Base-by-base conservation (phyloP, 2,888 invertebrate genomes). In the Hirudinaria manillensis region DNA sequence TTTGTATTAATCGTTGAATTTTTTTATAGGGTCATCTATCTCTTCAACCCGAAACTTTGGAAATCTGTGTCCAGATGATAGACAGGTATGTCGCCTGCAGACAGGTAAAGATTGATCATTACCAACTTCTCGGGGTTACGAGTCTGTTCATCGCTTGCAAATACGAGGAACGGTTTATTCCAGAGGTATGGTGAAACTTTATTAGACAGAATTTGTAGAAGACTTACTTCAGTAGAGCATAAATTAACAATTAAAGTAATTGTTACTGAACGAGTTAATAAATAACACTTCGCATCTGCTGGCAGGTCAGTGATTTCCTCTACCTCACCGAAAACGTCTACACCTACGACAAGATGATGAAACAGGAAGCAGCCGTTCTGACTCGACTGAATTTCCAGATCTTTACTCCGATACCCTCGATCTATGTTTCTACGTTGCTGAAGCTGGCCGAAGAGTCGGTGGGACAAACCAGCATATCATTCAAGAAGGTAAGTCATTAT, bases 271-370 rank as follows among this genome's bases (percentile, higher is more conserved):
- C 45, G 16, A n/a, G 7, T 24, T 24, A 7, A 32, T 32, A 21
- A 6, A 27, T 29, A 29, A 6, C 36, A 16, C 16, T 68, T 34
- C 68, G 36, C 19, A 68, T 34, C 10, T 27, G 29, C 34, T 7
- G 16, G 10, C 10, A 72, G 72, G 34, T 72, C 29, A 53, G 24
- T 24, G 27, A 55, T 21, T 56, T 72, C 21, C 34, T 61, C 45
- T 56, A 53, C 29, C 36, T 72, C 45, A 72, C 72, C 21, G 56
- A 72, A 27, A 61, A 72, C 72, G n/a, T 32, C n/a, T 72, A 72
- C 61, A 72, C 61, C 56, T 72, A 56, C 61, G 56, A 72, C 10
- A 27, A 72, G 34, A 56, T 72, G 29, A 34, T 72, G 27, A 27
- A 32, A 21, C 27, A 38, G 56, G 72, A 72, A 32, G 6, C 24